Base-by-base conservation (phyloP, 1,140 invertebrate species). In the Drosophila pseudoobscura region DNA sequence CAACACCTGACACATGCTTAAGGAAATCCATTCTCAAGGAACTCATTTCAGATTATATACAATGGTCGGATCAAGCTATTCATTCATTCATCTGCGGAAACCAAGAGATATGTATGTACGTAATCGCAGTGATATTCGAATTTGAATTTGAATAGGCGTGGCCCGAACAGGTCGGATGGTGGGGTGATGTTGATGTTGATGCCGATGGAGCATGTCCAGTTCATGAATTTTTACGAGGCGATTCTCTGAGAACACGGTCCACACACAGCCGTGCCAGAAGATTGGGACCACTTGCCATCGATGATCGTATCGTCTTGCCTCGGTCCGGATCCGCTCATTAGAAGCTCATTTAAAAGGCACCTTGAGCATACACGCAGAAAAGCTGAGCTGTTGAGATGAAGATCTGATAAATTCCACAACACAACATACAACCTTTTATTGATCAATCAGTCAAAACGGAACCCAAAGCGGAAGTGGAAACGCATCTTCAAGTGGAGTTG, bases 371-470 rank as follows among this genome's bases (percentile, higher is more conserved):
- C 35, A 13, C 35, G 35, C 35, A 39, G 35, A 39, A 39, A 39
- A 13, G 35, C 35, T 35, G 9, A 24, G 54, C 61, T 31, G 54
- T 55, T 52, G 44, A 62, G 60, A 68, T 70, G 71, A 76, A 63
- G 53, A 56, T 63, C 58, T 55, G 69, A 73, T 72, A 75, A 79
- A 73, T 60, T 73, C 71, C 57, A 39, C 41, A 26, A 5, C 24
- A 26, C 0, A 3, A 26, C 24, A 26, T 5, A 26, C 24, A 72
- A 60, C 77, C 82, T 89, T 75, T 88, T 78, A 78, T 82, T 64
- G 78, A 65, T 78, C 83, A 71, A 78, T 87, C 70, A 68, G 53
- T 83, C 68, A 70, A 82, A 87, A 75, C 75, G 82, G 75, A 88
- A 82, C 83, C 52, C 53, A 55, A 75, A 58, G 62, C 82, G 83